Evolutionary conservation across 2,113 vertebrate genomes (phyloP).

Genomic region (Gallinago media): DNA sequence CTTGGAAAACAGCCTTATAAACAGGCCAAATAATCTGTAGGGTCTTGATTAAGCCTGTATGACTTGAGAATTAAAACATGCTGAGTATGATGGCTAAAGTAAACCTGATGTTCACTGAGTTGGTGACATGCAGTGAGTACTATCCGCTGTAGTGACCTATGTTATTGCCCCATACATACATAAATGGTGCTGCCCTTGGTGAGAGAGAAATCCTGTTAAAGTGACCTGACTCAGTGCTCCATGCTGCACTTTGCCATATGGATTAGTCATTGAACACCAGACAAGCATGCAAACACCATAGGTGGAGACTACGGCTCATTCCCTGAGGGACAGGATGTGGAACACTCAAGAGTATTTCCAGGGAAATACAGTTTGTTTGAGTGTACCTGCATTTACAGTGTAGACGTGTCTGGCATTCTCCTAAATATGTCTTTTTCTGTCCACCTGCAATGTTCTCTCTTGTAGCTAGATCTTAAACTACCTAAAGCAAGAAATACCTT

Average conservation of each 20-base stretch:
- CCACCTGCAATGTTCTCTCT: not conserved
- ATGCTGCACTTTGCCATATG: not conserved
- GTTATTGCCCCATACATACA: fast-evolving
- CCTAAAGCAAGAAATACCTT: not conserved
- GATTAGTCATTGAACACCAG: not conserved
- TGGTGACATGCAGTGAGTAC: not conserved
- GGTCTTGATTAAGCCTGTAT: not conserved
- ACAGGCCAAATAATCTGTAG: not conserved
- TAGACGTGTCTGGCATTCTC: fast-evolving
- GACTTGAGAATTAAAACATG: not conserved
- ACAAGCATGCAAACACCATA: not conserved
- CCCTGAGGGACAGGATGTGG: fast-evolving
- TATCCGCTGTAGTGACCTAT: fast-evolving
- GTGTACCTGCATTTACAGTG: not conserved
- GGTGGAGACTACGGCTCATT: not conserved
- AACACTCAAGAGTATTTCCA: not conserved
- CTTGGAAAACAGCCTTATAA: not conserved
- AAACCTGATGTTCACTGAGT: not conserved
- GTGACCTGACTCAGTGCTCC: not conserved
- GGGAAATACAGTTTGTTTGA: not conserved
- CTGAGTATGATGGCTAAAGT: not conserved
- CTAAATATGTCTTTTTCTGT: not conserved
- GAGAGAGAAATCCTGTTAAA: not conserved
- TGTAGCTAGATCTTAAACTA: not conserved
- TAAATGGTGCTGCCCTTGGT: not conserved